Evolutionary conservation across 2,888 invertebrate species (phyloP).

Genomic region (Chymomyza procnemis): DNA sequence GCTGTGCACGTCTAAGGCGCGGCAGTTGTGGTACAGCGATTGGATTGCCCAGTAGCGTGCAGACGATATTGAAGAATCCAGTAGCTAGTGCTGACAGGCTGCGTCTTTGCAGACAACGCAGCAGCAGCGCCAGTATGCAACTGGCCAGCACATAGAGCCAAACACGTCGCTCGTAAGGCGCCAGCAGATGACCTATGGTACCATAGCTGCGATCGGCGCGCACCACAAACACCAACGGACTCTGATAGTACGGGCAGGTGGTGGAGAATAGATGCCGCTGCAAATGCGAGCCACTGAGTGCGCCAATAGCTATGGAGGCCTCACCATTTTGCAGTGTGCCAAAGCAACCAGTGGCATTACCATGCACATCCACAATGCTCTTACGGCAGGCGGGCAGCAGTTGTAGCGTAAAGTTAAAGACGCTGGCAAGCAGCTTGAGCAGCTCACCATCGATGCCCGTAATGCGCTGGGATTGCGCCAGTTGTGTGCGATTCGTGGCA

Average conservation of each 20-base stretch:
- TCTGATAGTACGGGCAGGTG: slow-evolving; percentile 63
- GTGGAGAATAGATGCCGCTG: slow-evolving; percentile 44
- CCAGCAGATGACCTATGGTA: slow-evolving; percentile 53
- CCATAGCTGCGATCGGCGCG: slow-evolving; percentile 50
- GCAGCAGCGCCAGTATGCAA: slow-evolving; percentile 23
- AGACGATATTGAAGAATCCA: slow-evolving; percentile 48
- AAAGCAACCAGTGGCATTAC: slow-evolving; percentile 51
- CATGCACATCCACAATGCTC: slow-evolving; percentile 27
- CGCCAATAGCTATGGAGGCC: slow-evolving; percentile 65
- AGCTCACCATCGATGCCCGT: slow-evolving; percentile 71
- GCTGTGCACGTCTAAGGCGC: slow-evolving; percentile 41
- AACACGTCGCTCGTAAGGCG: slow-evolving; percentile 51
- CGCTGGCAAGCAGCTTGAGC: slow-evolving; percentile 51
- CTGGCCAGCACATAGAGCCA: slow-evolving; percentile 53
- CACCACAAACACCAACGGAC: slow-evolving; percentile 61
- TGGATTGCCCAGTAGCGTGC: slow-evolving; percentile 65
- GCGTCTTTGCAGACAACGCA: slow-evolving; percentile 28
- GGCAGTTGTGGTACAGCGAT: slow-evolving; percentile 45
- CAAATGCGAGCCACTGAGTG: slow-evolving; percentile 54
- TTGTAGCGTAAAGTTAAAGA: slow-evolving; percentile 61
- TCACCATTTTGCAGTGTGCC: slow-evolving; percentile 22
- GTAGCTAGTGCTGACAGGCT: slow-evolving; percentile 45
- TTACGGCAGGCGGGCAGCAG: slow-evolving; percentile 41
- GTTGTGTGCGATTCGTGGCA: slow-evolving; percentile 32
- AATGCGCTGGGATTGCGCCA: slow-evolving; percentile 39